Evolutionary conservation across 1,140 invertebrate genomes (phyloP).

Genomic region (Scaptomyza graminum): DNA sequence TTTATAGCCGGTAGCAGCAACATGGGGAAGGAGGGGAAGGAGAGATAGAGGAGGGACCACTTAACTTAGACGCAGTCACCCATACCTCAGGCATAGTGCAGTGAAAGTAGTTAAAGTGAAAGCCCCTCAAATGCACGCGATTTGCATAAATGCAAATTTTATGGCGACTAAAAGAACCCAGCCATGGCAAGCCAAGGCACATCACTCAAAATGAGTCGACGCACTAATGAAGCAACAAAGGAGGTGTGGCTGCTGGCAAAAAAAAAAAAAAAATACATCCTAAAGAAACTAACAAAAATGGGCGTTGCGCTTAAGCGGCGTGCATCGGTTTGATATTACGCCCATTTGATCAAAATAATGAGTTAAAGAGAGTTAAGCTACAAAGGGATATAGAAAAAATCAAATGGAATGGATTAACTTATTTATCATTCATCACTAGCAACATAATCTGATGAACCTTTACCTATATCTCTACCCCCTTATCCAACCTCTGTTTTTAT

Average conservation of each 20-base stretch:
- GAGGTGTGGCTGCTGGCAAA: conserved; percentile 28
- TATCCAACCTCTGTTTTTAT: too few relatives aligned
- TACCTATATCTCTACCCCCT: too few relatives aligned
- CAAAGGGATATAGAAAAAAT: too few relatives aligned
- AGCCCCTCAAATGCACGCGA: conserved; percentile 48
- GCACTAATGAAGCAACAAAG: conserved; percentile 71
- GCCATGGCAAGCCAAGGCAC: conserved; percentile 8
- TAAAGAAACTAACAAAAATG: background rate
- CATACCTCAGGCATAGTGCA: conserved; percentile 11
- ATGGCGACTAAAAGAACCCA: conserved; percentile 26
- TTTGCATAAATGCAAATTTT: conserved; percentile 75
- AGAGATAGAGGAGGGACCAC: background rate
- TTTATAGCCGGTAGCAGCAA: conserved; percentile 14
- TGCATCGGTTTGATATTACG: conserved; percentile 28
- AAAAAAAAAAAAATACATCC: too few relatives aligned
- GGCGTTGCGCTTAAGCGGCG: conserved; percentile 30
- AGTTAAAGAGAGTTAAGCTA: background rate
- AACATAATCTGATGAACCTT: too few relatives aligned
- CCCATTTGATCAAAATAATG: conserved; percentile 19
- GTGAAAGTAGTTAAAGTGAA: conserved; percentile 64
- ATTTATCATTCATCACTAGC: too few relatives aligned
- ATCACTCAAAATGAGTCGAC: conserved; percentile 53
- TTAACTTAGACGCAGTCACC: conserved; percentile 34
- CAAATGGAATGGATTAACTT: too few relatives aligned
- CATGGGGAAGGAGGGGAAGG: background rate